Conservation (phyloP, 2,113 vertebrate genomes). For the Pelvicachromis taeniatus region DNA sequence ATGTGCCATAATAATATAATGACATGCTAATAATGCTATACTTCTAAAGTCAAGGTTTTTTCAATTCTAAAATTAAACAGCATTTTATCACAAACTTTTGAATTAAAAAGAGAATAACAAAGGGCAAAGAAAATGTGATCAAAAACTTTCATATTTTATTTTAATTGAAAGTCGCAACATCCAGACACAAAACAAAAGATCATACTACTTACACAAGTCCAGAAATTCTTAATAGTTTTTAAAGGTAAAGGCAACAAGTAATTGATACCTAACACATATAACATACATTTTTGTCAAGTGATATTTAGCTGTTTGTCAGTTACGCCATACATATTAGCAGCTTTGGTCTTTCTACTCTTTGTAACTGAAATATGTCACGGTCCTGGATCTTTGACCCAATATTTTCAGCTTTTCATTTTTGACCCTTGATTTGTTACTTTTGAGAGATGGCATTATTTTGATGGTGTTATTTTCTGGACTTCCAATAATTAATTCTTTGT, state of each 20-base stretch:
- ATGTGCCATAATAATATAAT: neutral
- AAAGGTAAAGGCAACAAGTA: neutral
- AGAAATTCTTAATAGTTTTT: neutral
- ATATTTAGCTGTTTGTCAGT: neutral
- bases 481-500: neutral
- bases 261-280: neutral
- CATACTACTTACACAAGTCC: neutral
- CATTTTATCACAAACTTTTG: neutral
- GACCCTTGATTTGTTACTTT: neutral
- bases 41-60: neutral
- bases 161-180: neutral
- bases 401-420: neutral
- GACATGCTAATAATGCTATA: neutral
- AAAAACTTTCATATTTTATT: neutral
- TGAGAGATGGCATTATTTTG: neutral
- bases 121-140: neutral
- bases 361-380: neutral
- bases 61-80: neutral
- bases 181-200: neutral
- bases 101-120: neutral
- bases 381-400: neutral
- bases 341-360: neutral
- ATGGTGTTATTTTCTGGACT: neutral
- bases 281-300: rapidly evolving
- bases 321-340: neutral